Base-by-base conservation (phyloP, 2,797 vertebrate species). In the Hoplostethus atlanticus region DNA sequence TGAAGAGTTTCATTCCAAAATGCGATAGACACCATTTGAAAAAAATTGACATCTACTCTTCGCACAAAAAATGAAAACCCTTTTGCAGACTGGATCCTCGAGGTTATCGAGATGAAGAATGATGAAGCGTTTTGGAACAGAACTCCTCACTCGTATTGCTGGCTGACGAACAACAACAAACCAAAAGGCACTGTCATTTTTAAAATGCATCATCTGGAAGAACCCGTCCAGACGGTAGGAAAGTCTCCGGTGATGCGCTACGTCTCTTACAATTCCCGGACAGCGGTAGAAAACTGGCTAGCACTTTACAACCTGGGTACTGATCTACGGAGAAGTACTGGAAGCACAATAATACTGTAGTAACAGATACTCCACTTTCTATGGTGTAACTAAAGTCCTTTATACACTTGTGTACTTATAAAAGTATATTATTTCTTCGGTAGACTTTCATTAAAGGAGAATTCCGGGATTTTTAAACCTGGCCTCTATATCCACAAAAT, bases 131-230 rank as follows among this genome's bases (percentile, higher is more conserved):
- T 31, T 47, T 47, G 52, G 31, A 50, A 48, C 42, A 15, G 15
- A 58, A 48, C 51, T 17, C 46, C 54, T 34, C 8, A 9, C 16
- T 52, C 31, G 6, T 60, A 17, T 55, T 28, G 48, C 72, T 68
- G 5, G 21, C 36, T 48, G 11, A 58, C 28, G 69, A 59, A 51
- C 88, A 36, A 21, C 21, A 21, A 21, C 21, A 21, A 21, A 21
- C 21, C 21, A 92, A 93, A 96, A 97, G 95, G 95, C 95, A 96
- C 96, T 96, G 94, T 91, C 92, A 90, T 93, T 87, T 93, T 92
- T 91, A 89, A 59, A 79, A 70, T 52, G 40, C 64, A 56, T 64
- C 76, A 80, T 79, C 71, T 70, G 79, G 72, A 94, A 95, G 94
- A 93, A 93, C 93, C 95, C 95, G 95, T 95, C 95, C 92, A 93